Percentiles rank a stretch among this genome's conserved stretches.
Evolutionary conservation across 2,113 vertebrate genomes (phyloP).

Genomic region (Terrapene triunguis): DNA sequence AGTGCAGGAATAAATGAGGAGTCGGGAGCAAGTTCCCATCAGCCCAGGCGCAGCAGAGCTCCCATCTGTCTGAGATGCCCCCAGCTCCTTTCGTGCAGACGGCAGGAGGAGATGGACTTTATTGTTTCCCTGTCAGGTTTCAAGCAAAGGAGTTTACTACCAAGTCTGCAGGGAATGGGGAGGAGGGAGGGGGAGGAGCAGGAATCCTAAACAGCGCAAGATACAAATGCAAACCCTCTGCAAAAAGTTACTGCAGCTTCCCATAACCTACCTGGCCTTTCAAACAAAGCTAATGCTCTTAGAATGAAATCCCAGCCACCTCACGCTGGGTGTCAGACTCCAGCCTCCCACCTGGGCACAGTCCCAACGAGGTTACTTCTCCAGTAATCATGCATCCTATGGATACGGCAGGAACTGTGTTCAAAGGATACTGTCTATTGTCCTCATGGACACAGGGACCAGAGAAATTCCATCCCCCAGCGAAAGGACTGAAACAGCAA

Average conservation of each 20-base stretch:
- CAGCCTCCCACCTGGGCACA: neutral
- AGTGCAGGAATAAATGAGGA: neutral
- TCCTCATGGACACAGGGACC: neutral
- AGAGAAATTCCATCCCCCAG: neutral
- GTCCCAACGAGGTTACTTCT: neutral
- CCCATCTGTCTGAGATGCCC: neutral
- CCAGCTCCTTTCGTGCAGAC: neutral
- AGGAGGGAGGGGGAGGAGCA: neutral
- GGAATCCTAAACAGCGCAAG: neutral
- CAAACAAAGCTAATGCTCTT: neutral
- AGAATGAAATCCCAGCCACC: neutral
- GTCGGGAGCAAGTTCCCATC: neutral
- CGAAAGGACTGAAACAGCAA: neutral
- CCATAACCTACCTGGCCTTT: neutral
- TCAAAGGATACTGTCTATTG: neutral
- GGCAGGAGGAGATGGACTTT: neutral
- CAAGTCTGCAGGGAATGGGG: slow-evolving; percentile 70
- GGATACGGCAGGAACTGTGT: neutral
- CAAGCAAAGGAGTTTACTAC: neutral
- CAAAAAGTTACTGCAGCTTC: neutral
- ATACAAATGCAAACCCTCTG: neutral
- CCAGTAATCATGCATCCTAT: neutral
- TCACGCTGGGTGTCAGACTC: neutral
- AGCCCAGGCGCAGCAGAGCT: neutral
- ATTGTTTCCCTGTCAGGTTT: neutral